A percentile compares a stretch with the other conserved stretches of the same genome.
These are phyloP conservation scores for Arnoldichthys spilopterus DNA, from an alignment of 2,797 vertebrate genomes.

Conservation along the genomic window DNA sequence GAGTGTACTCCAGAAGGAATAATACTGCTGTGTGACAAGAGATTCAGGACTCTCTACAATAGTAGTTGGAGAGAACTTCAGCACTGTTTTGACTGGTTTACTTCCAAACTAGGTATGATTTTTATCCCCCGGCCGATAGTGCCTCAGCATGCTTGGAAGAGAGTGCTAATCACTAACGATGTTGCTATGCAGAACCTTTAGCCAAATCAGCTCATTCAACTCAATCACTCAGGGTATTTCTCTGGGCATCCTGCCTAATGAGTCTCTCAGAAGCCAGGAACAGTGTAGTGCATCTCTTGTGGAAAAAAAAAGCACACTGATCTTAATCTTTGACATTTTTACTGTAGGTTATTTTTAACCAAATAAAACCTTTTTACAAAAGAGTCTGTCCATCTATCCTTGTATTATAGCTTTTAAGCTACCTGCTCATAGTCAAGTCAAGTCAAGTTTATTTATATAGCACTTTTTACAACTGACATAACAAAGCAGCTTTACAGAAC, in stretches of 20 bases:
- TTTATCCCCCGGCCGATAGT: not conserved
- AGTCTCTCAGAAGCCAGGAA: not conserved
- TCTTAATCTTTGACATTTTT: not conserved
- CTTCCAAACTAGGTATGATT: not conserved
- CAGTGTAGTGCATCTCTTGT: not conserved
- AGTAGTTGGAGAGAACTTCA: no score
- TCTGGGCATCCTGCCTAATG: not conserved
- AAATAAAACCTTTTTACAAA: not conserved
- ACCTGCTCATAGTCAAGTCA: no score
- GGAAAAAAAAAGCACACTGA: not conserved
- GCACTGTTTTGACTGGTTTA: not conserved
- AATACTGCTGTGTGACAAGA: conserved; percentile 64
- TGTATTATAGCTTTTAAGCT: not conserved
- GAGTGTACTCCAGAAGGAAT: conserved; percentile 74
- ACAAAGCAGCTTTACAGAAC: no score
- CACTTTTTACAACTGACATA: no score
- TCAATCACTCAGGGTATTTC: not conserved
- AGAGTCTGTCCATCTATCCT: not conserved
- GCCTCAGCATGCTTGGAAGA: not conserved
- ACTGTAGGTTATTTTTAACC: not conserved
- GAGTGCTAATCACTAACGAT: not conserved
- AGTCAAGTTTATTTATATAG: no score
- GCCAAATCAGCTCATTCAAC: not conserved
- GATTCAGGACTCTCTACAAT: not conserved
- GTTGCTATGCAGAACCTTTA: not conserved